phyloP scores from a whole-genome alignment of 2,113 vertebrate genomes.

The Oryzias celebensis region DNA sequence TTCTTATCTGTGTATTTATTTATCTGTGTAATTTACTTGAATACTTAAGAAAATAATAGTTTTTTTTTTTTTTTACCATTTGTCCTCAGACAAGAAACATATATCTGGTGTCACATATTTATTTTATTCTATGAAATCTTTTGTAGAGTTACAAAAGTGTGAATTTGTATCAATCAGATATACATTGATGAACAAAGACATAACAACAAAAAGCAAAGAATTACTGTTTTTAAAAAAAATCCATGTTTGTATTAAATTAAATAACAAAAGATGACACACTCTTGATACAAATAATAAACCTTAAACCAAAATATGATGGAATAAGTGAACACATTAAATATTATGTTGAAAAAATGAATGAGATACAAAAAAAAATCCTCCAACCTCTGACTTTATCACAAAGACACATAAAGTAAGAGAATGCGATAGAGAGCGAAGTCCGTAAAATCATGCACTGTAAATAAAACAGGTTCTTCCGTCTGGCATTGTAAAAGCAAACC shows the following conservation, averaged over 20 bases:
- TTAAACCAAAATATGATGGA: too few species aligned
- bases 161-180: too few species aligned
- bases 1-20: neutral
- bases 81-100: too few species aligned
- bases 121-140: neutral
- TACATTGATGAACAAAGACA: too few species aligned
- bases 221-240: too few species aligned
- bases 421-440: neutral
- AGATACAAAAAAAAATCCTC: neutral
- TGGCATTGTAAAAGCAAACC: constrained; percentile 6
- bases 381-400: too few species aligned
- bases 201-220: too few species aligned
- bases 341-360: neutral
- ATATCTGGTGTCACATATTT: too few species aligned
- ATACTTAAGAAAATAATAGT: neutral
- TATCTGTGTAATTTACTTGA: neutral
- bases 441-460: neutral
- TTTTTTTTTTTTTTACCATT: too few species aligned
- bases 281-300: too few species aligned
- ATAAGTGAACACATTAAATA: neutral
- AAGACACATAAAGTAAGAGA: neutral
- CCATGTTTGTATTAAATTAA: too few species aligned
- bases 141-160: neutral
- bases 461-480: neutral
- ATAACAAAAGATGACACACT: too few species aligned